Percentiles rank a stretch among this genome's conserved stretches.
These are phyloP conservation scores for Zoanthus gigantus DNA, from an alignment of 92 coral and sea anemone species.

Conservation along the genomic window DNA sequence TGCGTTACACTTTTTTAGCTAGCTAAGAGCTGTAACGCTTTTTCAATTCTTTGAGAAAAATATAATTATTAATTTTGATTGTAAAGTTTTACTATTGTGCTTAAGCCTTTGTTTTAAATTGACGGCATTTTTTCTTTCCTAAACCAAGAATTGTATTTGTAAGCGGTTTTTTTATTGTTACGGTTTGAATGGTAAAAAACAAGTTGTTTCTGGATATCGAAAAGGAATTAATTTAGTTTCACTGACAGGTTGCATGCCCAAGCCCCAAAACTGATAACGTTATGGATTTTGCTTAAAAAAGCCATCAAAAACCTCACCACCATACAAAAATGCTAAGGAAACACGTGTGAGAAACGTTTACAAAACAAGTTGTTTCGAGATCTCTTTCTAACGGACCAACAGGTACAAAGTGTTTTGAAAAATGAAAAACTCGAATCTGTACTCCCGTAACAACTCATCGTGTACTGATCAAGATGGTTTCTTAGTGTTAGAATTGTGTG, in stretches of 20 bases:
- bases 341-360: not conserved
- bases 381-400: not conserved
- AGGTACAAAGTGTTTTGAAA: not conserved
- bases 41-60: not conserved
- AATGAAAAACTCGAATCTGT: not conserved
- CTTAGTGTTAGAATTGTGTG: not conserved
- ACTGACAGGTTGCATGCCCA: too few relatives aligned
- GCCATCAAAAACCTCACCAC: too few relatives aligned
- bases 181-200: not conserved
- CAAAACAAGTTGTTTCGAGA: not conserved
- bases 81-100: not conserved
- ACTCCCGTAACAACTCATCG: not conserved
- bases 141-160: not conserved
- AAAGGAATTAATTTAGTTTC: too few relatives aligned
- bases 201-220: not conserved
- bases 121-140: not conserved
- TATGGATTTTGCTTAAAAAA: too few relatives aligned
- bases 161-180: conserved; percentile 10
- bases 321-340: too few relatives aligned
- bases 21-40: too few relatives aligned
- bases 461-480: not conserved
- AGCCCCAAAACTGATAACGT: too few relatives aligned
- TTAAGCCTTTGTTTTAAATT: not conserved
- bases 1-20: too few relatives aligned
- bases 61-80: not conserved